Base-by-base conservation (phyloP, 2,888 invertebrate genomes). In the Tachystola acroxantha region DNA sequence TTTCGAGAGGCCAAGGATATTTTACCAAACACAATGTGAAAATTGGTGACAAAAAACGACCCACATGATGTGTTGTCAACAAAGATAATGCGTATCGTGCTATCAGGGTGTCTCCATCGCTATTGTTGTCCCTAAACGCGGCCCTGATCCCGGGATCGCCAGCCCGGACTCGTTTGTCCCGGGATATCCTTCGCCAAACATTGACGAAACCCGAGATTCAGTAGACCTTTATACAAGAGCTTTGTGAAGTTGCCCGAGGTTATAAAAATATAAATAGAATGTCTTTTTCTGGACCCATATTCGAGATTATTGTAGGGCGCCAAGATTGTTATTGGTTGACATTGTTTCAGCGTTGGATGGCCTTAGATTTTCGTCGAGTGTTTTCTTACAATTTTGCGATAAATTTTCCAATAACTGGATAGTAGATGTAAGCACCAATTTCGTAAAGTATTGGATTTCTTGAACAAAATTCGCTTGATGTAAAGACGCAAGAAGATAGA, bases 141-240 rank as follows among this genome's bases (percentile, higher is more conserved):
- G 32, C 36, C 34, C 42, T 75, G 77, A 80, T 80, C 80, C 73
- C 64, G 65, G 68, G 72, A 72, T 77, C 68, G 67, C 60, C 63
- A 64, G 59, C 52, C 52, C 64, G 62, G 64, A 22, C 76, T 81
- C 79, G 81, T 82, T 84, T 84, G 82, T 84, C 78, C 72, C 75
- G 74, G 75, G 68, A 77, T 77, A 78, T 79, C 79, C 84, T 72
- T 77, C 67, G 69, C 79, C 77, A 85, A 84, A 84, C 82, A 81
- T 72, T 73, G 72, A 61, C 76, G 68, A 66, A 74, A 75, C 71
- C 77, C 78, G 72, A 75, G 74, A 79, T 81, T 78, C 78, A 75
- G 77, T 74, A 74, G 77, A 75, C 80, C 80, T 79, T 77, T 74
- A 70, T 74, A 73, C 68, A 68, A 77, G 76, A 74, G 73, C 77